Percentiles rank a stretch among this genome's conserved stretches.
Evolutionary conservation across 1,140 invertebrate genomes (phyloP).

Genomic region (Muscidifurax raptorellus): DNA sequence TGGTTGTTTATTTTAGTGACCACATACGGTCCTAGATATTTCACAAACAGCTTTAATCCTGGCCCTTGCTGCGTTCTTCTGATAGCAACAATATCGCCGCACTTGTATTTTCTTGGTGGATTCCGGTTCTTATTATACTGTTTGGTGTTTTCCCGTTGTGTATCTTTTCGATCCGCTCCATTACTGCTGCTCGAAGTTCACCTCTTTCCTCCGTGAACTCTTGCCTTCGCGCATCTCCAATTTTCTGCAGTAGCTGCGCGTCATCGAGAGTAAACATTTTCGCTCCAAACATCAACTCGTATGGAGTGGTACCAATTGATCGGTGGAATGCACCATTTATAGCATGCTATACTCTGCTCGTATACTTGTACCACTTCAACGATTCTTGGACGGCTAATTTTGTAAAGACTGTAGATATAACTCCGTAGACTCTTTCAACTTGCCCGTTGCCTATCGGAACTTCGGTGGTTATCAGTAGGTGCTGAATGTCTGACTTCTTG

Average conservation of each 20-base stretch:
- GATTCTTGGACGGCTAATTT: neutral
- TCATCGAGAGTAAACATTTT: too few relatives aligned
- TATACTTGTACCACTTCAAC: slow-evolving; percentile 11
- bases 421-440: slow-evolving; percentile 62
- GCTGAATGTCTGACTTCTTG: slow-evolving; percentile 59
- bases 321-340: neutral
- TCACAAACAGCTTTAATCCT: neutral
- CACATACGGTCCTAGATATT: neutral
- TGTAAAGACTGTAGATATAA: neutral
- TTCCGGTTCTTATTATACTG: neutral
- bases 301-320: too few relatives aligned
- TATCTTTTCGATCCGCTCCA: too few relatives aligned
- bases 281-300: too few relatives aligned
- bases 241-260: too few relatives aligned
- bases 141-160: too few relatives aligned
- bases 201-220: too few relatives aligned
- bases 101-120: slow-evolving; percentile 8
- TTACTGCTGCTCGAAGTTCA: too few relatives aligned
- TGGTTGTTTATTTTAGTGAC: neutral
- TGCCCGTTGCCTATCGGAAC: slow-evolving; percentile 63
- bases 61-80: neutral
- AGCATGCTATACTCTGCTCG: neutral
- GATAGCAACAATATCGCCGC: neutral
- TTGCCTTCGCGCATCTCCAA: too few relatives aligned
- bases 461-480: slow-evolving; percentile 62